Percentiles rank a stretch among this genome's conserved stretches.
These are phyloP conservation scores for Taurulus bubalis DNA, from an alignment of 2,113 vertebrate genomes.

Conservation along the genomic window DNA sequence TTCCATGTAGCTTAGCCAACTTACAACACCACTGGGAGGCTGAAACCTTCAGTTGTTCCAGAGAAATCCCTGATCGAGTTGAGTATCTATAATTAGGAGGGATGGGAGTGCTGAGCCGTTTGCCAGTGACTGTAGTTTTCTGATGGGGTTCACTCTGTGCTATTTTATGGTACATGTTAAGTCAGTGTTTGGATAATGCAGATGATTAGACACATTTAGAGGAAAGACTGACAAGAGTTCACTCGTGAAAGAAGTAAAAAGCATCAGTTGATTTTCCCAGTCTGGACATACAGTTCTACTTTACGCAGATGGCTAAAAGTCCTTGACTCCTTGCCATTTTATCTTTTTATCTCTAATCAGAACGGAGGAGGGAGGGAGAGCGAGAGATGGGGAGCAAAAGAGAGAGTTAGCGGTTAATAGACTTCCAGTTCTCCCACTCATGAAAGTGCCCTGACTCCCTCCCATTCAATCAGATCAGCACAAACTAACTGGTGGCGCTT, in stretches of 20 bases:
- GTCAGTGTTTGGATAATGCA: slow-evolving; percentile 4
- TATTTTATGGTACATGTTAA: not conserved
- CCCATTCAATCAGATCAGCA: slow-evolving; percentile 53
- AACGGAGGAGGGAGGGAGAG: slow-evolving; percentile 5
- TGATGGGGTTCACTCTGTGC: slow-evolving; percentile 12
- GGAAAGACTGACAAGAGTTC: not conserved
- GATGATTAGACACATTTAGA: slow-evolving; percentile 34
- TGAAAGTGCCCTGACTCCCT: slow-evolving; percentile 41
- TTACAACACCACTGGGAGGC: slow-evolving; percentile 56
- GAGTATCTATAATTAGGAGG: slow-evolving; percentile 47
- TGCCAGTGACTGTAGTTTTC: slow-evolving; percentile 21
- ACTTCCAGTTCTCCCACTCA: slow-evolving; percentile 63
- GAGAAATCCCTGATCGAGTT: slow-evolving; percentile 38
- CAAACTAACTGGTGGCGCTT: slow-evolving; percentile 51
- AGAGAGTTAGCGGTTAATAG: slow-evolving; percentile 51
- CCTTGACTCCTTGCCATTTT: slow-evolving; percentile 47
- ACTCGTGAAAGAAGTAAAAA: slow-evolving; percentile 12
- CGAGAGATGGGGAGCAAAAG: not conserved
- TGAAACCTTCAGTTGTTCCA: slow-evolving; percentile 39
- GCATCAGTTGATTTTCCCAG: slow-evolving; percentile 32
- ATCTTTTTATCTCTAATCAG: slow-evolving; percentile 61
- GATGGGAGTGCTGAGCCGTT: slow-evolving; percentile 28
- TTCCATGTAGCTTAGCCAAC: slow-evolving; percentile 33
- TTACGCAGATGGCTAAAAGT: slow-evolving; percentile 26
- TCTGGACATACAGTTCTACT: slow-evolving; percentile 16